Evolutionary conservation across 2,888 invertebrate genomes (phyloP), one percentile per base, ranked within the genome.

Genomic region (Melanargia galathea): DNA sequence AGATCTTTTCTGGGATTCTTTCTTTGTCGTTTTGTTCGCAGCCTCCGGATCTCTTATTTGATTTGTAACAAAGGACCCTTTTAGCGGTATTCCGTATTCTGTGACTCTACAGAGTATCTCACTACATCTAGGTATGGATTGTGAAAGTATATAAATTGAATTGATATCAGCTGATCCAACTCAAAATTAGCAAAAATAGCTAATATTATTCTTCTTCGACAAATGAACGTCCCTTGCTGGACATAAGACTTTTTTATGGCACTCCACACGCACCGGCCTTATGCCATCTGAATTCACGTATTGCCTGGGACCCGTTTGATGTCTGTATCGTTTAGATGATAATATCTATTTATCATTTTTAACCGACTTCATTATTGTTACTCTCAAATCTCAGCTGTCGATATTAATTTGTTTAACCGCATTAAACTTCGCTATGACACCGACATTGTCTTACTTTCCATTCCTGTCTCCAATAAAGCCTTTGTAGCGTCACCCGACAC

Each of bases 41-140:
- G 20, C 20, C 16, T 30, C 30, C 35, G 35, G 51, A 35, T 18
- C 52, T 20, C 33, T 52, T 35, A 35, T 20, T 35, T 35, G 35
- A 52, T 52, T 52, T 35, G 52, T 33, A 52, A 35, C 52, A 52
- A 51, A 52, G 52, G 52, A 13, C 11, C 52, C 52, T 52, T 35
- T 35, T 13, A 52, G 35, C 20, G 33, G 20, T 11, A 10, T 6
- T 33, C 33, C 11, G 33, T 18, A 30, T 11, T 4, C 11, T 10
- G 33, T 33, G 20, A 51, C 48, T 26, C 48, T 13, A 3, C 10
- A 6, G 18, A 30, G 3, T 7, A 11, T 10, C 10, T 10, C 10
- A 22, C 11, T 22, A 22, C 1, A 4, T 11, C 11, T 13, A 13
- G 2, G 4, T 16, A 6, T 16, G 6, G 16, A 46, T 46, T 46